A percentile compares a stretch with the other conserved stretches of the same genome.
These are phyloP conservation scores for Panopea generosa DNA, from an alignment of 2,888 invertebrate genomes.

Conservation along the genomic window DNA sequence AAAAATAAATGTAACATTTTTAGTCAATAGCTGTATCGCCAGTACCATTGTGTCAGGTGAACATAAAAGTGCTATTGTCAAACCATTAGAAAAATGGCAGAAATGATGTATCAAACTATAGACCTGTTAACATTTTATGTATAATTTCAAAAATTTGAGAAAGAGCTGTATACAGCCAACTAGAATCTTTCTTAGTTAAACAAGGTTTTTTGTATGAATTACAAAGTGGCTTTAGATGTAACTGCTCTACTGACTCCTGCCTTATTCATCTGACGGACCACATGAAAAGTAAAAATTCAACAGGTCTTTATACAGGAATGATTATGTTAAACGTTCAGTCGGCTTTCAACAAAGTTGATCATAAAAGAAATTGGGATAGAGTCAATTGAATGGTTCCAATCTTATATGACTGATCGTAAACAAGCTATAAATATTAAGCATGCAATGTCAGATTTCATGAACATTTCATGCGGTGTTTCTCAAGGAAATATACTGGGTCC, in stretches of 20 bases:
- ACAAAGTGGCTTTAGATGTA: too few relatives aligned
- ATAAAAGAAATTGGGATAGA: neutral
- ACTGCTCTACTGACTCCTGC: too few relatives aligned
- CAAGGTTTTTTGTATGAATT: too few relatives aligned
- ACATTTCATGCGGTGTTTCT: too few relatives aligned
- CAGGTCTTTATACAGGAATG: neutral
- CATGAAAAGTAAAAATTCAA: neutral
- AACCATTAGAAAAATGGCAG: conserved; percentile 20
- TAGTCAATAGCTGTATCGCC: conserved; percentile 31
- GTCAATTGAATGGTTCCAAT: neutral
- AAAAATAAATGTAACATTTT: too few relatives aligned
- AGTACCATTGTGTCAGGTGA: conserved; percentile 25
- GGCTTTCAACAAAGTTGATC: neutral
- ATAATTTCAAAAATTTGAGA: conserved; percentile 36
- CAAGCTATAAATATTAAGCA: too few relatives aligned
- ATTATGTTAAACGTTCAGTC: neutral
- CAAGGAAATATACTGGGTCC: neutral
- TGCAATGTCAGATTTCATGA: too few relatives aligned
- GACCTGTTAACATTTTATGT: conserved; percentile 26
- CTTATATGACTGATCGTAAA: conserved; percentile 5
- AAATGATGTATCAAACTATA: conserved; percentile 40
- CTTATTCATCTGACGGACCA: neutral
- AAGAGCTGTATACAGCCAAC: conserved; percentile 21
- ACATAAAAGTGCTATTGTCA: conserved; percentile 27
- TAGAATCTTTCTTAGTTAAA: conserved; percentile 24